phyloP scores from a whole-genome alignment of 2,888 invertebrate species.

The Azorinus chamasolen region DNA sequence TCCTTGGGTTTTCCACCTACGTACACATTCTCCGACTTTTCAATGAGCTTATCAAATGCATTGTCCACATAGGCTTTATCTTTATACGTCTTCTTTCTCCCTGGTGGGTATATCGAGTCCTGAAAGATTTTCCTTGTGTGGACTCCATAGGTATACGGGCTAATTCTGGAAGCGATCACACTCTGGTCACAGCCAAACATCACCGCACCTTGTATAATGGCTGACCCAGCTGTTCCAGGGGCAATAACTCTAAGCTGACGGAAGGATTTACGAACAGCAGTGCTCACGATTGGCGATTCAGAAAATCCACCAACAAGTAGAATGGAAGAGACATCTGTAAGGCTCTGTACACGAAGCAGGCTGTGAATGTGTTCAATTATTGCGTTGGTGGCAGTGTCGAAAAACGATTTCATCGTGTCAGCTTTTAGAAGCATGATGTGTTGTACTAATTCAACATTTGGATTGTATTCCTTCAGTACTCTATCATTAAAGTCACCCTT shows the following conservation, averaged over 20 bases:
- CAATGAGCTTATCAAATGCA: slow-evolving; percentile 54
- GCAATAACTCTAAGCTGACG: slow-evolving; percentile 36
- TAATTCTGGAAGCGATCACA: slow-evolving; percentile 55
- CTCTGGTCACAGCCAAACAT: slow-evolving; percentile 62
- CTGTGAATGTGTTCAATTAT: slow-evolving; percentile 41
- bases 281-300: slow-evolving; percentile 54
- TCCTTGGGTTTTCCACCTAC: slow-evolving; percentile 37
- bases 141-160: slow-evolving; percentile 63
- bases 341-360: slow-evolving; percentile 27
- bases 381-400: slow-evolving; percentile 35
- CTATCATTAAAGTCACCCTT: slow-evolving; percentile 25
- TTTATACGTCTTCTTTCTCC: slow-evolving; percentile 19
- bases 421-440: slow-evolving; percentile 51
- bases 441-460: slow-evolving; percentile 20
- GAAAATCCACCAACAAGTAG: slow-evolving; percentile 65
- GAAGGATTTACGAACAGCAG: slow-evolving; percentile 43
- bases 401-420: slow-evolving; percentile 32
- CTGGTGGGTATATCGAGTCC: slow-evolving; percentile 11
- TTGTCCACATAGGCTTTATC: slow-evolving; percentile 45
- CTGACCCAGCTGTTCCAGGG: slow-evolving; percentile 43
- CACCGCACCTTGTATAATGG: slow-evolving; percentile 63
- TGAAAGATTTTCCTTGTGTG: slow-evolving; percentile 45
- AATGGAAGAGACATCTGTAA: slow-evolving; percentile 36
- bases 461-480: slow-evolving; percentile 22
- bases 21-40: slow-evolving; percentile 39